Conservation (phyloP, 1,140 invertebrate species). For the Drosophila micromelanica region DNA sequence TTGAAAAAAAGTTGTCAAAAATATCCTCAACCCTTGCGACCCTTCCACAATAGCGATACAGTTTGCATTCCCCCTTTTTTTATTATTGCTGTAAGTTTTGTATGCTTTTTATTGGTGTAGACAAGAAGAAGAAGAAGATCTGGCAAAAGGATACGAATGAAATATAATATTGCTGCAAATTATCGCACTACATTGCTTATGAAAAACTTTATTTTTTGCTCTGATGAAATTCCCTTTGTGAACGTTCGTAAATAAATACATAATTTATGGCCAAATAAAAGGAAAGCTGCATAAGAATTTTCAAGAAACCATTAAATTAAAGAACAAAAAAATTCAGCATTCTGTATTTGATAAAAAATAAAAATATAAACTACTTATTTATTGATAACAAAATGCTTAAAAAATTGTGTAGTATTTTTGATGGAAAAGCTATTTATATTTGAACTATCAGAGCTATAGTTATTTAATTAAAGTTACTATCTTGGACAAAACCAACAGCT, state of each 20-base stretch:
- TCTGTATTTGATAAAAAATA: too few species aligned
- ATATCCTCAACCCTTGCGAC: background rate
- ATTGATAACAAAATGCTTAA: too few species aligned
- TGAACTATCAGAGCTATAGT: too few species aligned
- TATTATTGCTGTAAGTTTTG: slow-evolving; percentile 20
- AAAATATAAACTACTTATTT: too few species aligned
- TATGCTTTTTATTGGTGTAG: slow-evolving; percentile 55
- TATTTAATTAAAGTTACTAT: too few species aligned
- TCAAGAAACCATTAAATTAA: background rate
- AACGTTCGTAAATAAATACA: slow-evolving; percentile 3
- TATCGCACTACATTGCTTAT: slow-evolving; percentile 67
- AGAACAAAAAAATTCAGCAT: too few species aligned
- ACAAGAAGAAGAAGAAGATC: slow-evolving; percentile 26
- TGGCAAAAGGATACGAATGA: slow-evolving; percentile 51
- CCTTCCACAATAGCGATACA: slow-evolving; percentile 9
- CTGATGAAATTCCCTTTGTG: slow-evolving; percentile 37
- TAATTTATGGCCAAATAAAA: slow-evolving; percentile 2
- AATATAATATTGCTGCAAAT: slow-evolving; percentile 70
- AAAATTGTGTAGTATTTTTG: too few species aligned
- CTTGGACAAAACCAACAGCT: too few species aligned
- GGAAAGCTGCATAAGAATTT: background rate
- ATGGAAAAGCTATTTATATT: too few species aligned
- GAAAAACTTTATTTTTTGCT: slow-evolving; percentile 59
- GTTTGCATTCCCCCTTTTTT: slow-evolving; percentile 2
- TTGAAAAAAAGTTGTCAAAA: slow-evolving; percentile 39